A percentile compares a stretch with the other conserved stretches of the same genome.
Conservation (phyloP, 2,113 vertebrate species). For the Sphyrna mokarran region DNA sequence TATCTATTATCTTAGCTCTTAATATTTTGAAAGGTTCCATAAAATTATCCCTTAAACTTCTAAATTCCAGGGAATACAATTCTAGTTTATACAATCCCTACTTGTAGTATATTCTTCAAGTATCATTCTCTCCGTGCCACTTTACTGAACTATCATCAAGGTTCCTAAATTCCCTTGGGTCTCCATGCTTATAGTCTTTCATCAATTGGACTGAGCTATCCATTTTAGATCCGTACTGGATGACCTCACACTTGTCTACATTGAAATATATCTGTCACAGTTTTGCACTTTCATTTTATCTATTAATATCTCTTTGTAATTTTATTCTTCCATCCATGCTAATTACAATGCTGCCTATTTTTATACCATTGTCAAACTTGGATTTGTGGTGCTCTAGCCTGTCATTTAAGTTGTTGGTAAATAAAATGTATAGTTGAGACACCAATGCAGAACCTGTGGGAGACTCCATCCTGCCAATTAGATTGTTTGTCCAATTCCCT, state of each 20-base stretch:
- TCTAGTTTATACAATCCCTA: background rate
- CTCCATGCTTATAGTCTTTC: background rate
- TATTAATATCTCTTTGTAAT: background rate
- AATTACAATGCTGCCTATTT: background rate
- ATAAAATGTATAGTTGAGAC: background rate
- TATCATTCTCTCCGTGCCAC: background rate
- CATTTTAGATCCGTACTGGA: background rate
- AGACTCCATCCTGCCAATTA: background rate
- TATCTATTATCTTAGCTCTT: background rate
- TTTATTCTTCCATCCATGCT: background rate
- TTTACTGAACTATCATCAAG: background rate
- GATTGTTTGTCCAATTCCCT: background rate
- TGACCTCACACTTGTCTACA: background rate
- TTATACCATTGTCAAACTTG: background rate
- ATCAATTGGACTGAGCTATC: background rate
- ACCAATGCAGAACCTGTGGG: background rate
- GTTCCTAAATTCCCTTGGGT: background rate
- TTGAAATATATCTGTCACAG: background rate
- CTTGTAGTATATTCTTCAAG: background rate
- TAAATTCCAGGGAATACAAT: background rate
- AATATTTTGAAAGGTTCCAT: background rate
- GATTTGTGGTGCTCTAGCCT: background rate
- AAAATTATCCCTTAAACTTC: background rate
- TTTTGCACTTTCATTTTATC: background rate
- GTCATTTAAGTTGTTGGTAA: background rate